These are phyloP conservation scores for Ciona savignyi DNA, from an alignment of 23 tunicate species.

Conservation along the genomic window DNA sequence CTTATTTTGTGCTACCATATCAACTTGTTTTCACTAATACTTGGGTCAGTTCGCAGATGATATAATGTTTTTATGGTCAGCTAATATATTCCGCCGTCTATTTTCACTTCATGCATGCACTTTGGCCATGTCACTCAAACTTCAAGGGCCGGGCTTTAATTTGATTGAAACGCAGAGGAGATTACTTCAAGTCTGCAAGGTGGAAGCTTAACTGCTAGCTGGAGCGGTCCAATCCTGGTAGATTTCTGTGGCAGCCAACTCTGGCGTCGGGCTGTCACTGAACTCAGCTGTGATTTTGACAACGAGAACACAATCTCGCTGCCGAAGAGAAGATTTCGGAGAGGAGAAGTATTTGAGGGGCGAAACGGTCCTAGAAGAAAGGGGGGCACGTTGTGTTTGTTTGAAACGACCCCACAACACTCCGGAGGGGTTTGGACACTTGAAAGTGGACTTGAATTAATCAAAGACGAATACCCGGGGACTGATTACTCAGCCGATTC, in stretches of 20 bases:
- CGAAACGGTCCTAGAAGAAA: constrained; percentile 11
- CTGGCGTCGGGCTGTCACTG: constrained; percentile 38
- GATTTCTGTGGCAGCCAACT: constrained; percentile 36
- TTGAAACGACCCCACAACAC: constrained; percentile 8
- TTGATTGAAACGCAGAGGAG: neutral
- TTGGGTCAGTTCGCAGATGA: too few relatives aligned
- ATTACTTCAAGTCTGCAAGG: neutral
- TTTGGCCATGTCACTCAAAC: too few relatives aligned
- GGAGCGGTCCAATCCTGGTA: constrained; percentile 27
- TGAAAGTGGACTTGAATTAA: constrained; percentile 5
- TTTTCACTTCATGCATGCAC: too few relatives aligned
- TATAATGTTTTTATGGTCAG: too few relatives aligned
- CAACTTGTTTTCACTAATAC: too few relatives aligned
- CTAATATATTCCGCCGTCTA: too few relatives aligned
- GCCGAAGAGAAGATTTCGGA: neutral
- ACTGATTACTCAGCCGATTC: neutral
- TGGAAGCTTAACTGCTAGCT: neutral
- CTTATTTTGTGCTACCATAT: too few relatives aligned
- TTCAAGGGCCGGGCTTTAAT: too few relatives aligned
- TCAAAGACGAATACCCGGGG: constrained; percentile 4
- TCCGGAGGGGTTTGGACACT: constrained; percentile 15
- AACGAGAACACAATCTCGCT: constrained; percentile 14
- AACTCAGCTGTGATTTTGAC: constrained; percentile 90
- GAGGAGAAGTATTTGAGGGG: neutral
- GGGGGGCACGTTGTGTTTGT: constrained; percentile 58